Percentiles rank a stretch among this genome's conserved stretches.
These are phyloP conservation scores for Muscicapa adusta DNA, from an alignment of 2,113 vertebrate genomes.

Conservation along the genomic window DNA sequence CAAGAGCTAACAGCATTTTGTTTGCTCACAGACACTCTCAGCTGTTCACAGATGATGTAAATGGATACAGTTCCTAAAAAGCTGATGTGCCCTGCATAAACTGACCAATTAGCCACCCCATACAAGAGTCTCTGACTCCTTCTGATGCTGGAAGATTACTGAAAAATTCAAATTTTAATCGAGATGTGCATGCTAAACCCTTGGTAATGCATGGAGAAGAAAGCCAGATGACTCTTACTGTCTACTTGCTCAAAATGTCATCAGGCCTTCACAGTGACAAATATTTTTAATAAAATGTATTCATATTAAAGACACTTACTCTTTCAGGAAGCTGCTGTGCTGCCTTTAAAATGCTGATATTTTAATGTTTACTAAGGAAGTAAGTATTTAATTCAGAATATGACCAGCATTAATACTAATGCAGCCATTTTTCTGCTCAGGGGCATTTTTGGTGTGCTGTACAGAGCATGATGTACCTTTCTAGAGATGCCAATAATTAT, in stretches of 20 bases:
- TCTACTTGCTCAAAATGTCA: neutral
- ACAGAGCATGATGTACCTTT: neutral
- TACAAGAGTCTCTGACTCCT: neutral
- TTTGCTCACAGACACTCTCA: neutral
- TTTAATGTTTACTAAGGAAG: conserved; percentile 5
- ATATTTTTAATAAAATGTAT: neutral
- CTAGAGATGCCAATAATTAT: neutral
- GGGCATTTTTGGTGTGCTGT: neutral
- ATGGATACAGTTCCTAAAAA: neutral
- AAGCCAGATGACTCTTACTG: neutral
- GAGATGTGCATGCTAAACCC: neutral
- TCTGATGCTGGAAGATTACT: neutral
- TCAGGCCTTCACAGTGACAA: neutral
- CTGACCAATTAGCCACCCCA: neutral
- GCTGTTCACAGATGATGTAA: neutral
- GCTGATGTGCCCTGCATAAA: neutral
- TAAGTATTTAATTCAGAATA: conserved; percentile 7
- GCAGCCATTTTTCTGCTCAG: conserved; percentile 32
- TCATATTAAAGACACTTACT: neutral
- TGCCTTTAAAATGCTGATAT: neutral
- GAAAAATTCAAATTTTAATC: neutral
- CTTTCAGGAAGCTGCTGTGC: neutral
- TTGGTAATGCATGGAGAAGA: neutral
- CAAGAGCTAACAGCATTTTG: neutral
- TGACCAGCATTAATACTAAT: neutral